A percentile compares a stretch with the other conserved stretches of the same genome.
These are phyloP conservation scores for Chrysolina americana DNA, from an alignment of 2,888 invertebrate genomes.

Conservation along the genomic window DNA sequence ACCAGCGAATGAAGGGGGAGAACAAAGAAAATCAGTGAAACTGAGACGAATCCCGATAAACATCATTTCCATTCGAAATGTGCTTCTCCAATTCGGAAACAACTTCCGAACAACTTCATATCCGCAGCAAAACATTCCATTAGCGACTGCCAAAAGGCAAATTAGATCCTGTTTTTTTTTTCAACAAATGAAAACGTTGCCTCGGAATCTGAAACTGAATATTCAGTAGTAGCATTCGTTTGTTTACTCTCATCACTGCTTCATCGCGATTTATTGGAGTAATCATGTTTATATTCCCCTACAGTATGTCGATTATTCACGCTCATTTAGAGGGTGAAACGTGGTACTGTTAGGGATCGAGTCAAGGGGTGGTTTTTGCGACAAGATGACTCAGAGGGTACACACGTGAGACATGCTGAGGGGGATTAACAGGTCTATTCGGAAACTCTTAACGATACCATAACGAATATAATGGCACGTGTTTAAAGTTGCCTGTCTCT, in stretches of 20 bases:
- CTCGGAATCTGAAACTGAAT: neutral
- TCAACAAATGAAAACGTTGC: neutral
- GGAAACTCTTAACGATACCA: no score
- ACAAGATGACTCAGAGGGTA: neutral
- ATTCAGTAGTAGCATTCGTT: neutral
- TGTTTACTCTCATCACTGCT: slow-evolving; percentile 1
- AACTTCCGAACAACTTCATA: neutral
- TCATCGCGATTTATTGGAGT: slow-evolving; percentile 4
- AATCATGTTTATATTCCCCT: slow-evolving; percentile 10
- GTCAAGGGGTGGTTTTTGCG: neutral
- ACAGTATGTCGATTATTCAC: slow-evolving; percentile 2
- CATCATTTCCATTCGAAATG: no score
- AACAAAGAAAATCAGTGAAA: no score
- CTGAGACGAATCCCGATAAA: no score
- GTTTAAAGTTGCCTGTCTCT: no score
- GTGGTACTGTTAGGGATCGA: neutral
- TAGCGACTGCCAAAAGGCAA: neutral
- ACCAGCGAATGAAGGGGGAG: no score
- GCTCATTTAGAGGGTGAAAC: neutral
- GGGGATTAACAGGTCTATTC: no score
- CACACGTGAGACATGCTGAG: no score
- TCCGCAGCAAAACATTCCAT: neutral
- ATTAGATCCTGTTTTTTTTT: neutral
- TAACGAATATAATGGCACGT: no score
- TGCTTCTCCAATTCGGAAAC: no score